Percentiles rank a stretch among this genome's conserved stretches.
Evolutionary conservation across 2,888 invertebrate species (phyloP).

Genomic region (Megalurothrips usitatus): DNA sequence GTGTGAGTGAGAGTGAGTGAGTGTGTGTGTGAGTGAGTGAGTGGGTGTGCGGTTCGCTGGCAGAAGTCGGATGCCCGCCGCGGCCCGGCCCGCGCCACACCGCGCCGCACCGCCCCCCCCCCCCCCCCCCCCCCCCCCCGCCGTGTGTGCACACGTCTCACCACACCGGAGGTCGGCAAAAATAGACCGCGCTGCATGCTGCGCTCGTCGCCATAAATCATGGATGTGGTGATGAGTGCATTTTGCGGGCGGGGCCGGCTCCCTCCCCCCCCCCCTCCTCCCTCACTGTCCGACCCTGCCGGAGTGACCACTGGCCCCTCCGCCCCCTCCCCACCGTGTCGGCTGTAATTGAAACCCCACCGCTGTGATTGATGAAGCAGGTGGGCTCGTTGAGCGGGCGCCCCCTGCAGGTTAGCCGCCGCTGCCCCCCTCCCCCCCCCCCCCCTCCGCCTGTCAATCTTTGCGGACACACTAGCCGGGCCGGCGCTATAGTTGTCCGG

Average conservation of each 20-base stretch:
- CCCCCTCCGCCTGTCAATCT: not conserved
- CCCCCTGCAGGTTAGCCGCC: no score
- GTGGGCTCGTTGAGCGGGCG: not conserved
- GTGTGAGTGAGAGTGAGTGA: no score
- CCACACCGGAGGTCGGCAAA: not conserved
- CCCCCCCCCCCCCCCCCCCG: no score
- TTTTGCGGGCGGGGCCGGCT: not conserved
- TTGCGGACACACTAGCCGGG: no score
- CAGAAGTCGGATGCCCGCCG: no score
- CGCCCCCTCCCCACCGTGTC: no score
- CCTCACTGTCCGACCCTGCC: not conserved
- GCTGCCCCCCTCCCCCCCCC: not conserved
- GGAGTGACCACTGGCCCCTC: not conserved
- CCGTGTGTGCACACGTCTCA: no score
- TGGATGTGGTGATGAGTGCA: constrained; percentile 14
- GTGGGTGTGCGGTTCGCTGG: no score
- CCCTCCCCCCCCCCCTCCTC: not conserved
- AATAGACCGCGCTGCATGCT: not conserved
- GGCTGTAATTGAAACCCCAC: not conserved
- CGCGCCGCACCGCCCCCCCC: no score
- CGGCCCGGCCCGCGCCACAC: no score
- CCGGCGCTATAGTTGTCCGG: not conserved
- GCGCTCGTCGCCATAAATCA: not conserved
- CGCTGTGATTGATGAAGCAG: not conserved
- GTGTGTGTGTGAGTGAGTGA: no score